These are phyloP conservation scores for Anastrepha obliqua DNA, from an alignment of 1,140 invertebrate genomes.

Conservation along the genomic window DNA sequence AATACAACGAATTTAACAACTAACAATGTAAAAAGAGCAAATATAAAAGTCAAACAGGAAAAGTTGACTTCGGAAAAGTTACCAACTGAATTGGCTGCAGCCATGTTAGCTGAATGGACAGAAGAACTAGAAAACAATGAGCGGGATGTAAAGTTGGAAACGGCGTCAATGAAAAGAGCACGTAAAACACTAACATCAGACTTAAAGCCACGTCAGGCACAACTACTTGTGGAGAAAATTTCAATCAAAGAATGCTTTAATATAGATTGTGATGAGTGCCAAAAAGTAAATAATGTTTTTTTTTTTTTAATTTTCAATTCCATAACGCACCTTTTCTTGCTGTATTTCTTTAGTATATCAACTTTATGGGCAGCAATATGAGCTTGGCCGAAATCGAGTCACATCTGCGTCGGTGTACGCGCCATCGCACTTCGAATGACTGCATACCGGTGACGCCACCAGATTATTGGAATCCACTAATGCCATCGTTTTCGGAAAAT, in stretches of 20 bases:
- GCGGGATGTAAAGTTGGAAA: background rate
- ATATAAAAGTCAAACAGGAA: background rate
- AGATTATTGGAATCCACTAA: conserved; percentile 70
- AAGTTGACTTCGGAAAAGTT: background rate
- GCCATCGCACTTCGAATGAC: conserved; percentile 50
- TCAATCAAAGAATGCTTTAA: conserved; percentile 62
- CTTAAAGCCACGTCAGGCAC: background rate
- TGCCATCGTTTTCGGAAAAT: conserved; percentile 64
- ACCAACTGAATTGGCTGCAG: background rate
- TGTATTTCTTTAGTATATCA: conserved; percentile 62
- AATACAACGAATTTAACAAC: too few species aligned
- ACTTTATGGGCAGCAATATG: conserved; percentile 64
- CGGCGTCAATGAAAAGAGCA: background rate
- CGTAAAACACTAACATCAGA: background rate
- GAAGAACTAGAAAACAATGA: background rate
- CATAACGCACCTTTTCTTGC: background rate
- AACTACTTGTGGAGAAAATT: conserved; percentile 52
- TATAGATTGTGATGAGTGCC: conserved; percentile 65
- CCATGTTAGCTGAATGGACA: conserved; percentile 13
- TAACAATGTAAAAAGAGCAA: background rate
- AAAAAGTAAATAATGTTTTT: conserved; percentile 61
- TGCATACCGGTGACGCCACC: conserved; percentile 62
- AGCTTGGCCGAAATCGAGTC: conserved; percentile 63
- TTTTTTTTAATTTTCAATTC: background rate
- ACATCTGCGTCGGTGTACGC: conserved; percentile 65